These are phyloP conservation scores for Clarias fuscus DNA, from an alignment of 2,797 vertebrate genomes.

Conservation along the genomic window DNA sequence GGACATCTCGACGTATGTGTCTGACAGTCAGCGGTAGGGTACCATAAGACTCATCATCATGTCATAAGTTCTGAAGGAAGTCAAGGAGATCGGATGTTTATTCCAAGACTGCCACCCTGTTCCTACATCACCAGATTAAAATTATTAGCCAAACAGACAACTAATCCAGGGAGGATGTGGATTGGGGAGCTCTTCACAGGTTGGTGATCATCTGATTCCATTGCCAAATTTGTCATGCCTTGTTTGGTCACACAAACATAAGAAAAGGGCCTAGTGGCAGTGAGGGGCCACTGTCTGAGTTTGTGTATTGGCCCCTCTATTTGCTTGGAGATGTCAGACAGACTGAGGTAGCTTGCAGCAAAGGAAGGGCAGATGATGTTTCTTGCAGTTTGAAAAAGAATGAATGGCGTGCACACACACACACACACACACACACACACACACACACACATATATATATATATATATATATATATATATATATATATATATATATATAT, in stretches of 20 bases:
- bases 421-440: slow-evolving; percentile 13
- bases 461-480: too few species aligned
- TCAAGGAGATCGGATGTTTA: slow-evolving; percentile 78
- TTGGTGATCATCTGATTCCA: slow-evolving; percentile 84
- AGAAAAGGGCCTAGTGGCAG: slow-evolving; percentile 76
- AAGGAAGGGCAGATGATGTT: slow-evolving; percentile 73
- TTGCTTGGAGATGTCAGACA: slow-evolving; percentile 81
- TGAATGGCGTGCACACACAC: slow-evolving; percentile 41
- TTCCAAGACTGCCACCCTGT: slow-evolving; percentile 75
- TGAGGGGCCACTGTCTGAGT: slow-evolving; percentile 69
- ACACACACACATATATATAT: too few species aligned
- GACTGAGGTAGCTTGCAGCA: slow-evolving; percentile 77
- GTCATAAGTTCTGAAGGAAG: slow-evolving; percentile 9
- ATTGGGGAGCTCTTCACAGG: slow-evolving; percentile 88
- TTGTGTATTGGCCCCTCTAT: slow-evolving; percentile 84
- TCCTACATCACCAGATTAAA: slow-evolving; percentile 79
- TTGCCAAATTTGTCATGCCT: slow-evolving; percentile 83
- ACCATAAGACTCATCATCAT: slow-evolving; percentile 15
- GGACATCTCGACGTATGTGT: slow-evolving; percentile 42
- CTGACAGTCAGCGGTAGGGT: slow-evolving; percentile 48
- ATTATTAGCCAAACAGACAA: slow-evolving; percentile 85
- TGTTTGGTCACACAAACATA: slow-evolving; percentile 89
- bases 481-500: too few species aligned
- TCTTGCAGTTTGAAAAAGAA: slow-evolving; percentile 59
- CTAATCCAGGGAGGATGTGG: slow-evolving; percentile 84